Conservation (phyloP, 2,888 invertebrate species). For the Cylindroiulus punctatus region DNA sequence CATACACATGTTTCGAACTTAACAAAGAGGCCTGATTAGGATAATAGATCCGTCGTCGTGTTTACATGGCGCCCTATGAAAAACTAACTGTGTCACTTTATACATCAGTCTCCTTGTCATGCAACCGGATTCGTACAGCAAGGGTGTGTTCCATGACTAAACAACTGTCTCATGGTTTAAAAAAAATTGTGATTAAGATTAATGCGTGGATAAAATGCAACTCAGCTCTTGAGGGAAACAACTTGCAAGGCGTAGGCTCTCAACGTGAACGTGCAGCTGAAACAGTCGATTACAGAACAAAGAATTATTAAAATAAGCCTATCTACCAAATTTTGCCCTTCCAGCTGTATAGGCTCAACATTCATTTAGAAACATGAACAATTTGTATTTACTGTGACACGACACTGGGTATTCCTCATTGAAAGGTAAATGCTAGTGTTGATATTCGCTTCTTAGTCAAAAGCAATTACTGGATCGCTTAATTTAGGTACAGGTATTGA, state of each 20-base stretch:
- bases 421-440: not conserved
- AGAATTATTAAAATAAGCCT: constrained; percentile 14
- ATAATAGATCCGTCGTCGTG: no score
- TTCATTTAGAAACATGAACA: not conserved
- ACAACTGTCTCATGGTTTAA: constrained; percentile 35
- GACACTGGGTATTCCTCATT: not conserved
- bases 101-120: not conserved
- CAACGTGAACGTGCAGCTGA: not conserved
- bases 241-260: not conserved
- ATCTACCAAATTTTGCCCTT: not conserved
- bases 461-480: not conserved
- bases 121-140: not conserved
- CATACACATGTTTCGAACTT: no score
- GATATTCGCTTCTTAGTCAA: not conserved
- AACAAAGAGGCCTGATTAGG: no score
- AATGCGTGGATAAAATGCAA: constrained; percentile 16
- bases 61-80: no score
- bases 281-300: not conserved
- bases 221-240: not conserved
- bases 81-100: no score
- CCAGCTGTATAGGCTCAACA: not conserved
- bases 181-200: constrained; percentile 25
- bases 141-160: constrained; percentile 31
- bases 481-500: not conserved
- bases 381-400: no score